phyloP scores from a whole-genome alignment of 2,888 invertebrate genomes.

The Stomorhina lunata region DNA sequence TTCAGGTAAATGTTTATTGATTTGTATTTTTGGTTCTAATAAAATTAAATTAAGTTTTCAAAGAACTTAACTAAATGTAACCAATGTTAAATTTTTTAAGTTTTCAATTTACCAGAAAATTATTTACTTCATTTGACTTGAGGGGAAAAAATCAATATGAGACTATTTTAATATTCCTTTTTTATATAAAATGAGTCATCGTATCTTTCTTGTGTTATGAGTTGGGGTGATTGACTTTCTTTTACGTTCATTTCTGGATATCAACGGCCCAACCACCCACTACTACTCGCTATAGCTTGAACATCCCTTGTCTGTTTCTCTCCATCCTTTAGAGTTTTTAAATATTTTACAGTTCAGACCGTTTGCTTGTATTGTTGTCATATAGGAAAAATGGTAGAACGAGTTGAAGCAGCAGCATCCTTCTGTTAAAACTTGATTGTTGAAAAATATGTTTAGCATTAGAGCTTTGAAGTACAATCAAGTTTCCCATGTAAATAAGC shows the following conservation, averaged over 20 bases:
- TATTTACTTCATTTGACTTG: slow-evolving; percentile 39
- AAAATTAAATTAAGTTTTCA: too few relatives aligned
- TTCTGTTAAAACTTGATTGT: background rate
- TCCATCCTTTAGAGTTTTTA: background rate
- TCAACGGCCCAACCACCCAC: slow-evolving; percentile 29
- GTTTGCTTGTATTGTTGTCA: background rate
- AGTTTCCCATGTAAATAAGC: background rate
- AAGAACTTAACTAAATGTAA: background rate
- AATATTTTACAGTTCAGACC: slow-evolving; percentile 7
- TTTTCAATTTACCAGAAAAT: background rate
- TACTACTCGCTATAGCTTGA: background rate
- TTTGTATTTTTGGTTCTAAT: too few relatives aligned
- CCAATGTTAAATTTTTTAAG: too few relatives aligned
- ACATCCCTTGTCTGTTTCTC: background rate
- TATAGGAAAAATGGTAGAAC: background rate
- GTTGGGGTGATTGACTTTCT: slow-evolving; percentile 62
- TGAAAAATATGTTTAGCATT: background rate
- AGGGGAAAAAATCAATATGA: slow-evolving; percentile 57
- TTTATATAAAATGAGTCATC: slow-evolving; percentile 59
- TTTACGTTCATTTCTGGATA: slow-evolving; percentile 2
- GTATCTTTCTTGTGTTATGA: slow-evolving; percentile 16
- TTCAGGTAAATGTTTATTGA: slow-evolving; percentile 73
- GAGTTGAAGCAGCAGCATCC: slow-evolving; percentile 56
- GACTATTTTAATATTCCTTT: slow-evolving; percentile 13
- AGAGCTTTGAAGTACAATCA: background rate